Evolutionary conservation across 2,888 invertebrate genomes (phyloP).

Genomic region (Gastrophysa polygoni): DNA sequence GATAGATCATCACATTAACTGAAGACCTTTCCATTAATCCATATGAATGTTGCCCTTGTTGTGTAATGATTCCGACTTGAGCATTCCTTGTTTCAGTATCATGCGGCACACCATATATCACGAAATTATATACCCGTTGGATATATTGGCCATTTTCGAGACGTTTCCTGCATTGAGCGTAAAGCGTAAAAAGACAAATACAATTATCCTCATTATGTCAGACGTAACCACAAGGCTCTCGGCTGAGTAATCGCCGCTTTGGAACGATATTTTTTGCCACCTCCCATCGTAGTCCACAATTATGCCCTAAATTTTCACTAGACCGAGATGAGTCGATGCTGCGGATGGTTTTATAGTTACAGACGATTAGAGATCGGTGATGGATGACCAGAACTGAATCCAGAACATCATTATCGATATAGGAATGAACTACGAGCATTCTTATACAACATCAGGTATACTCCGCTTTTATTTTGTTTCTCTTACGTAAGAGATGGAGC

Average conservation of each 20-base stretch:
- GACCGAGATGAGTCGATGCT: constrained; percentile 5
- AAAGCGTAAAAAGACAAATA: constrained; percentile 26
- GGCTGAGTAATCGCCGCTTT: constrained; percentile 21
- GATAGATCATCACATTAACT: background rate
- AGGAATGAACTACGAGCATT: too few species aligned
- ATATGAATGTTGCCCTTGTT: constrained; percentile 11
- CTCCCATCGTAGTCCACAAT: constrained; percentile 11
- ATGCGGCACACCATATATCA: constrained; percentile 27
- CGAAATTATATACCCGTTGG: constrained; percentile 26
- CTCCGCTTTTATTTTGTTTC: too few species aligned
- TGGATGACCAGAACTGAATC: background rate
- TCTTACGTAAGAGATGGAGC: too few species aligned
- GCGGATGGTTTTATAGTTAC: constrained; percentile 1
- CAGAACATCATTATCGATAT: background rate
- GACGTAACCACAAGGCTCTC: constrained; percentile 23
- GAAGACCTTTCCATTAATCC: background rate
- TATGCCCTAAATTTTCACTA: constrained; percentile 17
- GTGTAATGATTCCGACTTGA: constrained; percentile 19
- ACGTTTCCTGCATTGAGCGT: constrained; percentile 23
- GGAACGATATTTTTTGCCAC: constrained; percentile 15
- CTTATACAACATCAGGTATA: too few species aligned
- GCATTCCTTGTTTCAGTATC: constrained; percentile 19
- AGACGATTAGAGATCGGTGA: background rate
- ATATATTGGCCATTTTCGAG: constrained; percentile 19
- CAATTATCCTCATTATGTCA: constrained; percentile 33